Evolutionary conservation across 2,113 vertebrate species (phyloP), one percentile per base, ranked within the genome.

Genomic region (Gopherus flavomarginatus): DNA sequence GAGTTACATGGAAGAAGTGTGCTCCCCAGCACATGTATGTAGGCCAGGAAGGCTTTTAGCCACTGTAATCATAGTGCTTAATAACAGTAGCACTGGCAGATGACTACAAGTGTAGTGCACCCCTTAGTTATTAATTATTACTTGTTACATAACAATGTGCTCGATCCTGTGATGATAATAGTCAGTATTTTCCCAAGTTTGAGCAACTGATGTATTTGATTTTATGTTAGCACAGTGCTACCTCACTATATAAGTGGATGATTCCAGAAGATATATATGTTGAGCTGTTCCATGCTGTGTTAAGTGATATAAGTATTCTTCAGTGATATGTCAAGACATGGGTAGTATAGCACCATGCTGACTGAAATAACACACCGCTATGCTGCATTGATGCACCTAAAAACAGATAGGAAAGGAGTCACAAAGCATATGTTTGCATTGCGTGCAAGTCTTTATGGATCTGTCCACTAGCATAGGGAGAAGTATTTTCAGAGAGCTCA

Each of bases 201-300:
- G 87, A 92, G 8, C 54, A 96, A 83, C 53, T 50, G 21, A 52
- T 44, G 17, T 35, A 0, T 90, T 96, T 95, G 87, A 22, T 85
- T 17, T 54, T 79, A 24, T 4, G 86, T 53, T 0, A 94, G 75
- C 42, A 42, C 24, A 16, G 0, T 7, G 78, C 16, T 83, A 29
- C 9, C 26, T 59, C 26, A n/a, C 91, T 69, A 62, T 52, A 53
- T n/a, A 57, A 77, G 14, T 9, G 62, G 81, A 52, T 69, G 49
- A 57, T 78, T 65, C 21, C 89, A 44, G 11, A 11, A 1, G 0
- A 0, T 0, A 65, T 22, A 3, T 0, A 0, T 2, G 0, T 83
- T 88, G 94, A 88, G 89, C 94, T 92, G 75, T 83, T 44, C 24
- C 65, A 27, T 8, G 80, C 29, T 69, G 90, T 2, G 49, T 0